Evolutionary conservation across 2,797 vertebrate genomes (phyloP).

Genomic region (Pelodytes ibericus): DNA sequence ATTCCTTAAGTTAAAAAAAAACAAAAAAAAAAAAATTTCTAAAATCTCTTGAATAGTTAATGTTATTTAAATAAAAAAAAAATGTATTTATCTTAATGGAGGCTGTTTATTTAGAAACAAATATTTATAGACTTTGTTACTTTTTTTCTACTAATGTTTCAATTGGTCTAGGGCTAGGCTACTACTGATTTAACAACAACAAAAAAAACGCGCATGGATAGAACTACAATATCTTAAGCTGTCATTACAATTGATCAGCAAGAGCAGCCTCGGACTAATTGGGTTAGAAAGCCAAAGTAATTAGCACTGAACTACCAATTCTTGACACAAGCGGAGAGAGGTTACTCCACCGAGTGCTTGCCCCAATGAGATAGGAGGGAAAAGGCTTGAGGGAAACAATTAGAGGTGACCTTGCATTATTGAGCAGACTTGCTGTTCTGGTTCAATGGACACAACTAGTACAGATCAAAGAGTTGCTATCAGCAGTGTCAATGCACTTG

Average conservation of each 20-base stretch:
- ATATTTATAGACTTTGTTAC: too few relatives aligned
- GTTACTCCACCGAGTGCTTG: conserved; percentile 64
- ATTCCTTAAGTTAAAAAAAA: too few relatives aligned
- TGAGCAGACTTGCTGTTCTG: conserved; percentile 61
- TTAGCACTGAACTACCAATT: conserved; percentile 67
- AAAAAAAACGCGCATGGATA: not conserved
- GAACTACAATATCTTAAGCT: conserved; percentile 47
- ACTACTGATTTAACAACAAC: too few relatives aligned
- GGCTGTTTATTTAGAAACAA: too few relatives aligned
- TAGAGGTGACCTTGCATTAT: conserved; percentile 70
- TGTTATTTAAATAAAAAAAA: too few relatives aligned
- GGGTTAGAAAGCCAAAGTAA: conserved; percentile 72
- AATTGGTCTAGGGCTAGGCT: too few relatives aligned
- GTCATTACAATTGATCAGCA: conserved; percentile 65
- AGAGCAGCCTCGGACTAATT: conserved; percentile 68
- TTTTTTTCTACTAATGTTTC: too few relatives aligned
- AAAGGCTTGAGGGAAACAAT: conserved; percentile 65
- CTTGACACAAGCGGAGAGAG: conserved; percentile 64
- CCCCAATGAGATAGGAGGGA: conserved; percentile 61
- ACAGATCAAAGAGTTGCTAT: conserved; percentile 61
- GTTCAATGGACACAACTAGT: conserved; percentile 61
- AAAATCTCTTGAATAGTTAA: too few relatives aligned
- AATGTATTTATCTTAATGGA: too few relatives aligned
- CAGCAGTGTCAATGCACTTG: conserved; percentile 62
- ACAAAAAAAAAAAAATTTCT: too few relatives aligned